Evolutionary conservation across 2,888 invertebrate species (phyloP).

Genomic region (Nemoura dubitans): DNA sequence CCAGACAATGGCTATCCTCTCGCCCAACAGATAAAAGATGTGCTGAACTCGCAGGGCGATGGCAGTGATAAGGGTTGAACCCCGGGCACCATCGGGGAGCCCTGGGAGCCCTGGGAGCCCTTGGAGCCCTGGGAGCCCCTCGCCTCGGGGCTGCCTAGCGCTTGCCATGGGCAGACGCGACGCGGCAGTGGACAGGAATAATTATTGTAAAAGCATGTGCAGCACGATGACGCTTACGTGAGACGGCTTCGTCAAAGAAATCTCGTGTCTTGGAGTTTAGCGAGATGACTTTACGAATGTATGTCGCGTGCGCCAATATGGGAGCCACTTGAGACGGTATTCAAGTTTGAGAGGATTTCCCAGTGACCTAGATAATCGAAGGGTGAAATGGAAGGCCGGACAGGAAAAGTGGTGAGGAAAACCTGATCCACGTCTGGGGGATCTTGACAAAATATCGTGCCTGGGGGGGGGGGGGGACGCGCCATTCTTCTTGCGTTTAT

Average conservation of each 20-base stretch:
- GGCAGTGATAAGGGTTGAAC: constrained; percentile 28
- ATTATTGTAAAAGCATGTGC: constrained; percentile 14
- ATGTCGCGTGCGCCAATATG: background rate
- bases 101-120: background rate
- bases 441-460: background rate
- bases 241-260: background rate
- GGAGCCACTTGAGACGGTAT: background rate
- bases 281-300: background rate
- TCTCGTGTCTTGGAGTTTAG: background rate
- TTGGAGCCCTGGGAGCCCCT: background rate
- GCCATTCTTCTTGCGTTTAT: too few species aligned
- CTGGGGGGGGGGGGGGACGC: too few species aligned
- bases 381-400: background rate
- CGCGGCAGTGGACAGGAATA: too few species aligned
- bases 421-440: background rate
- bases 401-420: background rate
- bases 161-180: background rate
- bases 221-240: background rate
- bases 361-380: background rate
- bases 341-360: background rate
- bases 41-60: constrained; percentile 33
- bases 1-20: constrained; percentile 26
- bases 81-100: background rate
- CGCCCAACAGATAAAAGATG: constrained; percentile 24
- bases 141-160: background rate